phyloP scores from a whole-genome alignment of 2,888 invertebrate genomes.

The Kryphioiulus occultus region DNA sequence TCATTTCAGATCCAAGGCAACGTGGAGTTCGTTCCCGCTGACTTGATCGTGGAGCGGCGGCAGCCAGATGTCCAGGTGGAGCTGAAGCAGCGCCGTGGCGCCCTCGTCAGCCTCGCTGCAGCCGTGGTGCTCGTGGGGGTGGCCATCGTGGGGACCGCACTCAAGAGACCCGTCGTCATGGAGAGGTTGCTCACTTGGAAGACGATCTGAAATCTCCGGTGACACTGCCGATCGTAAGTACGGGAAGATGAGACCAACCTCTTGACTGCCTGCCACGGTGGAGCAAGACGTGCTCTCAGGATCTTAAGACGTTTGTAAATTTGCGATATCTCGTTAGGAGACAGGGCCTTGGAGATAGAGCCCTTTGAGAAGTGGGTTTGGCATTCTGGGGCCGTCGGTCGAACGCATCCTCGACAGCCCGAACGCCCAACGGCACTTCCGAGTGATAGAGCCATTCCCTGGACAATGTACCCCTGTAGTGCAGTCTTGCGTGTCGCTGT shows the following conservation, averaged over 20 bases:
- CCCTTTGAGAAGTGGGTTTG: not conserved
- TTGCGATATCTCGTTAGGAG: not conserved
- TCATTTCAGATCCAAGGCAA: constrained; percentile 2
- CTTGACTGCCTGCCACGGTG: not conserved
- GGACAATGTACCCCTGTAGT: not conserved
- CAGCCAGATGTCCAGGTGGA: not conserved
- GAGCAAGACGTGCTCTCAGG: not conserved
- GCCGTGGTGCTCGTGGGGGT: not conserved
- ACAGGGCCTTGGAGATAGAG: not conserved
- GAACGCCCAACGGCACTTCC: not conserved
- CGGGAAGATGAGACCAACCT: not conserved
- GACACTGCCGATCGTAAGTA: not conserved
- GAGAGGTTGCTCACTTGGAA: not conserved
- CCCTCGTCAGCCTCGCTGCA: not conserved
- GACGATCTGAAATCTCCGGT: not conserved
- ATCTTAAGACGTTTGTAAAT: not conserved
- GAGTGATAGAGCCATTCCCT: not conserved
- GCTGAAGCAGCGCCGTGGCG: not conserved
- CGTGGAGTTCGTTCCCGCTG: not conserved
- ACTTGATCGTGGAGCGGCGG: not conserved
- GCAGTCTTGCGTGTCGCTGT: not conserved
- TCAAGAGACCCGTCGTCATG: constrained; percentile 20
- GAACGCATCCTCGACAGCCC: no score
- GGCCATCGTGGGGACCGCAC: not conserved
- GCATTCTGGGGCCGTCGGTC: not conserved